phyloP scores from a whole-genome alignment of 2,888 invertebrate genomes.

The Flexamia atlantica region DNA sequence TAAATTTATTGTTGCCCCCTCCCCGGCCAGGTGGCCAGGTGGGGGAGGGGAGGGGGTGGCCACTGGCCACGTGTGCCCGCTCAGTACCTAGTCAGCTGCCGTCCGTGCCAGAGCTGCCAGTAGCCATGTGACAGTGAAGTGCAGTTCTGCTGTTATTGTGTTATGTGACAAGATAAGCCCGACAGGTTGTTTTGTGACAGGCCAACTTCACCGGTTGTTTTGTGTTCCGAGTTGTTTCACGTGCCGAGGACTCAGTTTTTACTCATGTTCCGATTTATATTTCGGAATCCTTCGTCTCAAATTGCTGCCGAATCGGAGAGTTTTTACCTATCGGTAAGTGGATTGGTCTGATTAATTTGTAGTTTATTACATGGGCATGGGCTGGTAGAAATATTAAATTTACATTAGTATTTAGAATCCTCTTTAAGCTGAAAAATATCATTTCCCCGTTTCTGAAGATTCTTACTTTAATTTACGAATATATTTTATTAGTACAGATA shows the following conservation, averaged over 20 bases:
- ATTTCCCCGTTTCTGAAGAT: too few relatives aligned
- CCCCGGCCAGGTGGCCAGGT: not conserved
- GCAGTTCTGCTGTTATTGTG: constrained; percentile 11
- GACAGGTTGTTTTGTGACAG: not conserved
- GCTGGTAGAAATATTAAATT: too few relatives aligned
- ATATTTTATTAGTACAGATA: too few relatives aligned
- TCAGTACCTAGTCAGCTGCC: not conserved
- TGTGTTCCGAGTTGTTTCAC: constrained; percentile 11
- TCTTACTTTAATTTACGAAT: too few relatives aligned
- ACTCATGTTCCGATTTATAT: constrained; percentile 58
- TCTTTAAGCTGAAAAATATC: too few relatives aligned
- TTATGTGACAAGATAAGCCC: constrained; percentile 14
- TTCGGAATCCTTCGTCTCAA: constrained; percentile 54
- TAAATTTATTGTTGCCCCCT: not conserved
- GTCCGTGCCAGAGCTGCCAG: not conserved
- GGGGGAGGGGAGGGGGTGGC: constrained; percentile 20
- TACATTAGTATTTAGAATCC: too few relatives aligned
- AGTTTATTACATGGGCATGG: too few relatives aligned
- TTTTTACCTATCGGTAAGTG: constrained; percentile 53
- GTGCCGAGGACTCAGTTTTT: constrained; percentile 32
- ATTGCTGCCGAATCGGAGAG: constrained; percentile 58
- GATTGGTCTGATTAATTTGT: too few relatives aligned
- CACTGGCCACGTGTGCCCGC: not conserved
- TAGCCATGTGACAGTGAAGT: constrained; percentile 16
- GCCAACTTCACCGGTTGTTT: not conserved